Evolutionary conservation across 1,140 invertebrate genomes (phyloP).

Genomic region (Aphelinus atriplicis): DNA sequence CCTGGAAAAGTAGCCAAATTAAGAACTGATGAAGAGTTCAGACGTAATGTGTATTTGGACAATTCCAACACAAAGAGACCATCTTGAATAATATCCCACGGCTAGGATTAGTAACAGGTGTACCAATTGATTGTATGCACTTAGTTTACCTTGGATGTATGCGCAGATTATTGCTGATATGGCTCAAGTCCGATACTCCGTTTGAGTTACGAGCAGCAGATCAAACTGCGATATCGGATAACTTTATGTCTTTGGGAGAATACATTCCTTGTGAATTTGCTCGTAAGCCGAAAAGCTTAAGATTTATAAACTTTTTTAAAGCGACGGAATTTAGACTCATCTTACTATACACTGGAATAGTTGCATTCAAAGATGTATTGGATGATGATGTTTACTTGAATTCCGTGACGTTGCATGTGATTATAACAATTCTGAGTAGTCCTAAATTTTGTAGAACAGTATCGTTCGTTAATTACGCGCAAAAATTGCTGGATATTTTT

Average conservation of each 20-base stretch:
- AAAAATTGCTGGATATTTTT: conserved; percentile 16
- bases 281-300: conserved; percentile 55
- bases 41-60: background rate
- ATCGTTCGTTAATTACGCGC: conserved; percentile 8
- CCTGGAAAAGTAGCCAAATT: conserved; percentile 9
- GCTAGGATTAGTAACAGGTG: conserved; percentile 30
- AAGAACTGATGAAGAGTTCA: conserved; percentile 35
- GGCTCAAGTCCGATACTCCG: conserved; percentile 44
- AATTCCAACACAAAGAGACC: conserved; percentile 30
- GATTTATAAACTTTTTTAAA: conserved; percentile 59
- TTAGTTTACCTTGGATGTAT: conserved; percentile 43
- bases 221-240: conserved; percentile 12
- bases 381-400: conserved; percentile 21
- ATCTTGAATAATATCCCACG: conserved; percentile 32
- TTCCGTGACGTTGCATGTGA: conserved; percentile 38
- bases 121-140: background rate
- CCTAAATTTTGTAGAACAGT: background rate
- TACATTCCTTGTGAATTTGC: conserved; percentile 56
- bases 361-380: conserved; percentile 29
- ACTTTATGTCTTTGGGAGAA: conserved; percentile 2
- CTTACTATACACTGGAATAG: conserved; percentile 56
- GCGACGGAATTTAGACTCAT: conserved; percentile 64
- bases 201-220: conserved; percentile 17
- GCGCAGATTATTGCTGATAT: conserved; percentile 50
- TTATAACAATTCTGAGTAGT: conserved; percentile 40